Evolutionary conservation across 2,888 invertebrate species (phyloP).

Genomic region (Lasioglossum marginatum): DNA sequence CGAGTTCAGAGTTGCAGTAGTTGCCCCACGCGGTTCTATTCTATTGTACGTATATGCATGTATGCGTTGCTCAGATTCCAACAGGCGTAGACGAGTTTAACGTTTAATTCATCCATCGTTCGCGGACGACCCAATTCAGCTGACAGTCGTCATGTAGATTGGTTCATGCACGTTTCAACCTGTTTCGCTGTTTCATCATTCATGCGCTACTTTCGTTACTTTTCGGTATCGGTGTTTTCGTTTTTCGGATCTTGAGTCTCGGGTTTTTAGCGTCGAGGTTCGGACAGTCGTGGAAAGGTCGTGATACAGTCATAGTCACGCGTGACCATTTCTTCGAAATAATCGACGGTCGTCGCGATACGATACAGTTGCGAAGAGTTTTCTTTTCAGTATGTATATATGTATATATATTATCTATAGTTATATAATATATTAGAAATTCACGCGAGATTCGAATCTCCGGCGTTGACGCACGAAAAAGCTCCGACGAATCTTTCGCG

Average conservation of each 20-base stretch:
- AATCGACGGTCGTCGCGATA: not conserved
- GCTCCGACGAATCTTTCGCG: constrained; percentile 6
- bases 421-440: not conserved
- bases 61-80: not conserved
- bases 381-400: not conserved
- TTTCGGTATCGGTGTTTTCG: constrained; percentile 1
- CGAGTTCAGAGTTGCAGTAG: not conserved
- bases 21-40: not conserved
- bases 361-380: not conserved
- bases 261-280: not conserved
- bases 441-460: not conserved
- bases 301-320: not conserved
- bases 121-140: constrained; percentile 26
- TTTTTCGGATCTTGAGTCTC: not conserved
- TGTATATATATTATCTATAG: not conserved
- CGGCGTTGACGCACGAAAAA: not conserved
- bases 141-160: constrained; percentile 18
- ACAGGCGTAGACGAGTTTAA: constrained; percentile 9
- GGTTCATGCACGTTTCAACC: constrained; percentile 8
- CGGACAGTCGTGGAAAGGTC: not conserved
- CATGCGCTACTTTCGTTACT: not conserved
- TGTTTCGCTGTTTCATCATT: not conserved
- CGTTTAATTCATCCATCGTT: constrained; percentile 28
- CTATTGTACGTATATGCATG: not conserved
- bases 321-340: not conserved